Base-by-base conservation (phyloP, 2,888 invertebrate genomes). In the Tridacna crocea region DNA sequence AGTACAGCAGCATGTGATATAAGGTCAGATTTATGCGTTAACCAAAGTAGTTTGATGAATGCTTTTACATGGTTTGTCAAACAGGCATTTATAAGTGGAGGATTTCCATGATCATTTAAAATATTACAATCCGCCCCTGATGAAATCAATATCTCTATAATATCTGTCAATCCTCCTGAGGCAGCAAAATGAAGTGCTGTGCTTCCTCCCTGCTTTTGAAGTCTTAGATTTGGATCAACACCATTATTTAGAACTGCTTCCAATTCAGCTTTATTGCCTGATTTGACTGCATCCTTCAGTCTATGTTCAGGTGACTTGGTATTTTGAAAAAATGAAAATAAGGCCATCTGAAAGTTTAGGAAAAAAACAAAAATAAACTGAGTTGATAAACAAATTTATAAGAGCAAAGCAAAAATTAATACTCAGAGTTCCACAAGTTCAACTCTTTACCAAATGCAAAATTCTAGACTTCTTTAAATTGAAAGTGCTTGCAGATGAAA, bases 141-240 rank as follows among this genome's bases (percentile, higher is more conserved):
- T 55, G 82, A 72, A 0, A 89, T 60, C 0, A 90, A 78, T 47
- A 72, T 73, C 66, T 83, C 72, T 8, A 90, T 79, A 65, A 82
- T 78, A 12, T 61, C 61, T 47, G 66, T 77, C 60, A 82, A 74
- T 6, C 87, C 88, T 26, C 73, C 36, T 27, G 72, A 61, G 3
- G 87, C 82, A 8, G 90, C 90, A 12, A 89, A 65, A 66, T 90
- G 90, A 19, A 90, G 58, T 2, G 88, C 85, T 22, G 87, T 85
- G 70, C 88, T 84, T 8, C 88, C 90, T 15, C 89, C 90, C 19
- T 88, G 84, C 61, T 75, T 73, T 27, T 87, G 86, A 26, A 90
- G 60, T 58, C 36, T 73, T 1, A 73, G 48, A 77, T 90, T 88
- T 13, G 87, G 77, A 58, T 88, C 79, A 55, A 85, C 72, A 13